phyloP scores from a whole-genome alignment of 2,888 invertebrate species.

The Listrodromus nycthemerus region DNA sequence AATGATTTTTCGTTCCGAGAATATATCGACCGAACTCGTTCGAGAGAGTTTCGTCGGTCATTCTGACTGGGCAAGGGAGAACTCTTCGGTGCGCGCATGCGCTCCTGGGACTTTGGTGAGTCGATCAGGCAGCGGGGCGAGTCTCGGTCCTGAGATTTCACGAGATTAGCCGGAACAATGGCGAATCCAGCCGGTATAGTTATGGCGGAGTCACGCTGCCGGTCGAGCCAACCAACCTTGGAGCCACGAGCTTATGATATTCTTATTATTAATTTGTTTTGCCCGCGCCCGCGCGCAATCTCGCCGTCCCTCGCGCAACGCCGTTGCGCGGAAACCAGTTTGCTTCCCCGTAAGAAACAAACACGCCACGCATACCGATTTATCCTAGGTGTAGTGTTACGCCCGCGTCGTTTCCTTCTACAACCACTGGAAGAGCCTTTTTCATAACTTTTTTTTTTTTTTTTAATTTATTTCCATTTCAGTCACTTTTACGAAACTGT shows the following conservation, averaged over 20 bases:
- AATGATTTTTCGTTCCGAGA: conserved; percentile 40
- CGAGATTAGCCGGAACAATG: conserved; percentile 63
- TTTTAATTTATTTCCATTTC: conserved; percentile 5
- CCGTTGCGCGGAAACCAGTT: conserved; percentile 69
- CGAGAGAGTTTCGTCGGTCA: conserved; percentile 57
- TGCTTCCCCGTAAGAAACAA: conserved; percentile 44
- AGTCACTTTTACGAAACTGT: conserved; percentile 18
- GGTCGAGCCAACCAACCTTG: conserved; percentile 45
- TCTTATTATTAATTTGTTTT: conserved; percentile 69
- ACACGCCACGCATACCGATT: conserved; percentile 16
- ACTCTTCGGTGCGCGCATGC: conserved; percentile 36
- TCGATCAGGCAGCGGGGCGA: conserved; percentile 52
- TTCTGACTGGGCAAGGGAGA: conserved; percentile 12
- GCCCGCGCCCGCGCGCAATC: conserved; percentile 40
- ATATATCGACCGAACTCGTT: conserved; percentile 23
- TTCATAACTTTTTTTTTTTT: conserved; percentile 13
- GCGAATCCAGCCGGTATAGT: conserved; percentile 51
- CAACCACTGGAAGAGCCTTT: conserved; percentile 19
- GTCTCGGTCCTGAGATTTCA: conserved; percentile 46
- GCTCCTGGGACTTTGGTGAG: conserved; percentile 19
- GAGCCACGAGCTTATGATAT: conserved; percentile 64
- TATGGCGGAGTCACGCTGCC: conserved; percentile 52
- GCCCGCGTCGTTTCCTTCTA: conserved; percentile 30
- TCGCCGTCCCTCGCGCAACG: conserved; percentile 38
- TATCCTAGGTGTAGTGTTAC: conserved; percentile 63